phyloP scores from a whole-genome alignment of 2,888 invertebrate genomes.

The Ochlodes sylvanus region DNA sequence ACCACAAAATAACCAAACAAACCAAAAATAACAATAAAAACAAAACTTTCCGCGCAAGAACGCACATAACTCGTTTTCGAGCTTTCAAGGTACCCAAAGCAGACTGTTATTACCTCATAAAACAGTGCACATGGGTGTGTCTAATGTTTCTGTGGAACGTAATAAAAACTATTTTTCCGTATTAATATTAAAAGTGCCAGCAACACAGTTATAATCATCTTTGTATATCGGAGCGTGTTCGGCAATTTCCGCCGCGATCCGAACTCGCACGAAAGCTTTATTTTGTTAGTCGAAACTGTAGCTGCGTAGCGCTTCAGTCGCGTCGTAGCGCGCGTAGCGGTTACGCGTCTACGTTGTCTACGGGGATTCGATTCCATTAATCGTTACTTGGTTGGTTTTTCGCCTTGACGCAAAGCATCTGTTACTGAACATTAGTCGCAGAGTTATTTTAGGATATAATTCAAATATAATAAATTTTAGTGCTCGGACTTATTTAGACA shows the following conservation, averaged over 20 bases:
- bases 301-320: constrained; percentile 74
- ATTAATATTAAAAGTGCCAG: constrained; percentile 38
- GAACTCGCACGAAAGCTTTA: constrained; percentile 61
- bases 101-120: constrained; percentile 22
- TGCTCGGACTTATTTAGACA: constrained; percentile 31
- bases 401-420: neutral
- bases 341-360: constrained; percentile 39
- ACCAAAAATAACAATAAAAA: no score
- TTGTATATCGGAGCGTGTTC: constrained; percentile 50
- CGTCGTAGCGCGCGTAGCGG: constrained; percentile 67
- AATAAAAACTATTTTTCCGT: constrained; percentile 36
- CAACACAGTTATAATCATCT: constrained; percentile 59
- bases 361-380: constrained; percentile 21
- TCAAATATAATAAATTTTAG: constrained; percentile 14
- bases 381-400: constrained; percentile 16
- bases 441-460: neutral
- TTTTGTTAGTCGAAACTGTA: constrained; percentile 57
- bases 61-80: constrained; percentile 7
- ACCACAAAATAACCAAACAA: no score
- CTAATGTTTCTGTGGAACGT: constrained; percentile 26
- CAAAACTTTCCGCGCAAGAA: neutral
- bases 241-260: constrained; percentile 64
- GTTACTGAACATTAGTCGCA: constrained; percentile 2
- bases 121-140: constrained; percentile 28
- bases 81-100: constrained; percentile 12